Conservation (phyloP, 2,797 vertebrate species). For the Sylvia borin region DNA sequence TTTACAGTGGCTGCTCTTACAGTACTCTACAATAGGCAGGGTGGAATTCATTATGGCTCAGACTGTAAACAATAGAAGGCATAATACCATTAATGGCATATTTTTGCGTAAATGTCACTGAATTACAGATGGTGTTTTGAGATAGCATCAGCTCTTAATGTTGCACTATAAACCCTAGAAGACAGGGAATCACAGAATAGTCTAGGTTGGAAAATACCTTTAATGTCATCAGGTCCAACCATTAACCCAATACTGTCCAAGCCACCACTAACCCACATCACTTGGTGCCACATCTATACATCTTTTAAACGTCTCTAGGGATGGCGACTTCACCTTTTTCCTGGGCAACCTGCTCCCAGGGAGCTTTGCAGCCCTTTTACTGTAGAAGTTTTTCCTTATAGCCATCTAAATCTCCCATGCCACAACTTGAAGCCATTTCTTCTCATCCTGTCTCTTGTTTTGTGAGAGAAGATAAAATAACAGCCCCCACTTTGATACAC, state of each 20-base stretch:
- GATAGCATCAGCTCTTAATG: background rate
- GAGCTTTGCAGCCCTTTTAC: background rate
- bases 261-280: background rate
- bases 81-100: slow-evolving; percentile 31
- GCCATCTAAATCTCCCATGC: background rate
- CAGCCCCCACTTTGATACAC: background rate
- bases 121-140: slow-evolving; percentile 1
- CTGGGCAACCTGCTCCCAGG: background rate
- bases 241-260: background rate
- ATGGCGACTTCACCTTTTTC: background rate
- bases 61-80: slow-evolving; percentile 52
- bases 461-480: background rate
- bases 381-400: background rate
- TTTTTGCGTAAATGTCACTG: slow-evolving; percentile 14
- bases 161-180: background rate
- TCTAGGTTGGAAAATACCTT: background rate
- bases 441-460: background rate
- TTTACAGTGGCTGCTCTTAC: slow-evolving; percentile 66
- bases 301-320: background rate
- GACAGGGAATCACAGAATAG: background rate
- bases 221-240: background rate
- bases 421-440: background rate
- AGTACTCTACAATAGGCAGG: slow-evolving; percentile 36
- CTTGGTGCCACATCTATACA: too few species aligned
- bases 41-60: slow-evolving; percentile 58